Conservation (phyloP, 1,140 invertebrate genomes). For the Homalodisca vitripennis region DNA sequence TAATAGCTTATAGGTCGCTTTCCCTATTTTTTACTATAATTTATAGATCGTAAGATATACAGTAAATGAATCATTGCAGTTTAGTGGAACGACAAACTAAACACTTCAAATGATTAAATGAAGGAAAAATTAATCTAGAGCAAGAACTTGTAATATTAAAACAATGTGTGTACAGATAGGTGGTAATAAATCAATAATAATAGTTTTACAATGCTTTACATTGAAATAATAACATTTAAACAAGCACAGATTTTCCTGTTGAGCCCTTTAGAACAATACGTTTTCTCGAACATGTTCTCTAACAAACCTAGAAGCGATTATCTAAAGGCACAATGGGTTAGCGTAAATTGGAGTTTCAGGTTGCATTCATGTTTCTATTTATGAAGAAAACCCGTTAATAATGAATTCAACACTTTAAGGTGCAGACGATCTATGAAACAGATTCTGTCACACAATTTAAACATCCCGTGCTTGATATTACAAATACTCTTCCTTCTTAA, state of each 20-base stretch:
- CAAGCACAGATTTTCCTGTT: too few relatives aligned
- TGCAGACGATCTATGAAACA: not conserved
- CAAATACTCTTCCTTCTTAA: too few relatives aligned
- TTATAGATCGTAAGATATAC: too few relatives aligned
- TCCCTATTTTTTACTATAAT: too few relatives aligned
- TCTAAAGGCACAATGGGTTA: slow-evolving; percentile 18
- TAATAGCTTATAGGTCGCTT: too few relatives aligned
- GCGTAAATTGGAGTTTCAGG: slow-evolving; percentile 17
- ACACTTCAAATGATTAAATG: not conserved
- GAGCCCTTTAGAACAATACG: not conserved
- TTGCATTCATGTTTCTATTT: not conserved
- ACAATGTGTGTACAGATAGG: not conserved
- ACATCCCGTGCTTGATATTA: not conserved
- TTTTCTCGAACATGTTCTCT: not conserved
- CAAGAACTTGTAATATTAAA: not conserved
- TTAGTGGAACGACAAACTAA: not conserved
- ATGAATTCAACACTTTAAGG: not conserved
- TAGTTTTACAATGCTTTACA: too few relatives aligned
- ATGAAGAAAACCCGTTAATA: not conserved
- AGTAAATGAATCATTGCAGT: not conserved
- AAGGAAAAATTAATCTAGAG: not conserved
- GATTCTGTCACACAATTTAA: not conserved
- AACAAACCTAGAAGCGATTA: slow-evolving; percentile 3
- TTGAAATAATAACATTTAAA: too few relatives aligned
- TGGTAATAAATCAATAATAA: not conserved